These are phyloP conservation scores for Microtus agrestis DNA, from an alignment of 2,797 vertebrate species.

Conservation along the genomic window DNA sequence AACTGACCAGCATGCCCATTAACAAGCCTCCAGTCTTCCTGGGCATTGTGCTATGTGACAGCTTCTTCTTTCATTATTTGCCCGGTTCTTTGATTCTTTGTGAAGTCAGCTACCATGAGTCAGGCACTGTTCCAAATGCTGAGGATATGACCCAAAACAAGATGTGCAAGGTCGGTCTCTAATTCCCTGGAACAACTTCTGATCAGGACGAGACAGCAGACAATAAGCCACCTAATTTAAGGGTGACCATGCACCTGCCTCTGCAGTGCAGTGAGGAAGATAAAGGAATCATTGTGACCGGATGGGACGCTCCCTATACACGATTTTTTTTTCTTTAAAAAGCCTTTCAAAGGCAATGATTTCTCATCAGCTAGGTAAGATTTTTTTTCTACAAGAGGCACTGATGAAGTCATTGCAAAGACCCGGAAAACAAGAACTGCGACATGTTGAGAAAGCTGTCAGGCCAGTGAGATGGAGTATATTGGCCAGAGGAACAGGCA, in stretches of 20 bases:
- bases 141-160: background rate
- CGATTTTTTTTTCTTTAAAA: background rate
- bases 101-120: background rate
- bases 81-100: background rate
- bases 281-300: background rate
- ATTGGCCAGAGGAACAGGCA: background rate
- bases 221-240: conserved; percentile 24
- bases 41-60: background rate
- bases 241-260: background rate
- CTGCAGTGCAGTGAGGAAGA: background rate
- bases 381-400: conserved; percentile 9
- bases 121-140: background rate
- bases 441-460: background rate
- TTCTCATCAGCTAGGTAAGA: background rate
- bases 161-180: background rate
- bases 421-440: background rate
- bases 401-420: background rate
- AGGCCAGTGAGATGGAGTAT: background rate
- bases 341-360: background rate
- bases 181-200: conserved; percentile 17
- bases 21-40: background rate
- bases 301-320: background rate
- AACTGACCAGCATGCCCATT: background rate
- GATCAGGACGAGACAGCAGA: background rate
- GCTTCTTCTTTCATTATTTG: background rate